phyloP scores from a whole-genome alignment of 2,888 invertebrate species.

The Alloscopus bannaensis region DNA sequence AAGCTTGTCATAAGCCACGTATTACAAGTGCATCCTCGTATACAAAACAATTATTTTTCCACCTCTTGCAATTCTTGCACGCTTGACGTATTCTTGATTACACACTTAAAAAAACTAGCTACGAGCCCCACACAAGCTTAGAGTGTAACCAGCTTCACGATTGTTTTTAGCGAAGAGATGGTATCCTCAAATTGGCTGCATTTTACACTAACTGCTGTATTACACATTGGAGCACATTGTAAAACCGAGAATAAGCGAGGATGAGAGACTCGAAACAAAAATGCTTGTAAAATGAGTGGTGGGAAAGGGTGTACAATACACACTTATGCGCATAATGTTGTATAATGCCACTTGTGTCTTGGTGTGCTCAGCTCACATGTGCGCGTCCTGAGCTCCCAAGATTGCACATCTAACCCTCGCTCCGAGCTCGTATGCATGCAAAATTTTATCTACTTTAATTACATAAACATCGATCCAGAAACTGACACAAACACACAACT shows the following conservation, averaged over 20 bases:
- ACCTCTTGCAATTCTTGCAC: neutral
- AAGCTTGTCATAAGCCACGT: neutral
- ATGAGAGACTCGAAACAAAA: neutral
- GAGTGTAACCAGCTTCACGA: neutral
- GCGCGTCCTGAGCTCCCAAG: neutral
- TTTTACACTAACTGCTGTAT: no score
- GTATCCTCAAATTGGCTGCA: neutral
- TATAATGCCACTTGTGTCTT: neutral
- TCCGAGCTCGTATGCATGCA: neutral
- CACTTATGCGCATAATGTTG: neutral
- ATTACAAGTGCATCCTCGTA: neutral
- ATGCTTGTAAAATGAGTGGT: neutral
- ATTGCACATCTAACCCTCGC: neutral
- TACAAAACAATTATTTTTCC: neutral
- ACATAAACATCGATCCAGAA: neutral
- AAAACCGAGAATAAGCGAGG: neutral
- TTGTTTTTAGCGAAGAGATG: neutral
- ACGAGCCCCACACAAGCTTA: neutral
- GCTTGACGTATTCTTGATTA: neutral
- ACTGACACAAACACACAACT: no score
- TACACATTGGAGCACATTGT: no score
- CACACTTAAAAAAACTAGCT: neutral
- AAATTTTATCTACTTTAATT: neutral
- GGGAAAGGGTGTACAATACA: neutral
- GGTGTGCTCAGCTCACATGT: neutral